These are phyloP conservation scores for Synergus japonicus DNA, from an alignment of 2,888 invertebrate genomes.

Conservation along the genomic window DNA sequence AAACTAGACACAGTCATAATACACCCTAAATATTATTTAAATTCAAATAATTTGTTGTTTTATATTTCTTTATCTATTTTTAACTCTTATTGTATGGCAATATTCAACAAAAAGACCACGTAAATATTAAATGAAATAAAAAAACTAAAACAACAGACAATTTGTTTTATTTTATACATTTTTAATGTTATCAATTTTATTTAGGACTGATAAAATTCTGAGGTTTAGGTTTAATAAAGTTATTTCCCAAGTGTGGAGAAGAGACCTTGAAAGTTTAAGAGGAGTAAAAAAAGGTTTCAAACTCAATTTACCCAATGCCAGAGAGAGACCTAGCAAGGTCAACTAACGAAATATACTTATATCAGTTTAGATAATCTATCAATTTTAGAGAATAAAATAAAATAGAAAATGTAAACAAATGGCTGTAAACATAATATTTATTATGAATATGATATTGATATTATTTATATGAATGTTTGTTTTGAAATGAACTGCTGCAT, in stretches of 20 bases:
- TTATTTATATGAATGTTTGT: too few relatives aligned
- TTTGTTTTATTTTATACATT: background rate
- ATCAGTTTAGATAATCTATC: background rate
- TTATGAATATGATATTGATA: too few relatives aligned
- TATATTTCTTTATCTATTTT: too few relatives aligned
- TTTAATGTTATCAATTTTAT: background rate
- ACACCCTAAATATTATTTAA: too few relatives aligned
- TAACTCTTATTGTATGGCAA: too few relatives aligned
- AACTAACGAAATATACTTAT: background rate
- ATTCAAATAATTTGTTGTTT: too few relatives aligned
- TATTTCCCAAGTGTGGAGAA: background rate
- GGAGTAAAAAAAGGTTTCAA: background rate
- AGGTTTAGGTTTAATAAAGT: background rate
- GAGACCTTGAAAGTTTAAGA: constrained; percentile 20
- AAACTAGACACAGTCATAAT: too few relatives aligned
- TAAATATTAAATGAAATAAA: too few relatives aligned
- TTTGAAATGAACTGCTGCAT: too few relatives aligned
- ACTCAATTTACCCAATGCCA: background rate
- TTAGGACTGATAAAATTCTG: background rate
- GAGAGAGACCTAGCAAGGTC: background rate
- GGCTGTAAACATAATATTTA: too few relatives aligned
- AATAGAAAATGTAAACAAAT: background rate
- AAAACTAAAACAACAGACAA: background rate
- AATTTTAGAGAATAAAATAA: fast-evolving
- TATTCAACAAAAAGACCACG: too few relatives aligned